A percentile compares a stretch with the other conserved stretches of the same genome.
Conservation (phyloP, 2,888 invertebrate species). For the Diaperis boleti region DNA sequence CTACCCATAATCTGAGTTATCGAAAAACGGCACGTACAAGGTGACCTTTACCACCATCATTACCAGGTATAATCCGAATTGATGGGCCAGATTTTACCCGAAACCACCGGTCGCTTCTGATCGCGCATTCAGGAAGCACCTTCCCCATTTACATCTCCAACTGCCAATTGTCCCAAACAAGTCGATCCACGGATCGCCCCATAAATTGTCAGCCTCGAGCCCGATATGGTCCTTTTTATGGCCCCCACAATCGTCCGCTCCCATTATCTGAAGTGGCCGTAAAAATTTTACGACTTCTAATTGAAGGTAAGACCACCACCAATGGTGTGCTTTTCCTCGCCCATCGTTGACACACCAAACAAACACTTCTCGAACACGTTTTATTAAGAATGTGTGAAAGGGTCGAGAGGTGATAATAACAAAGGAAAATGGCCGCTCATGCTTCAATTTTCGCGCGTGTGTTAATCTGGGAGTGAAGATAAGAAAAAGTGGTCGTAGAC, state of each 20-base stretch:
- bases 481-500: background rate
- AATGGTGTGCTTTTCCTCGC: conserved; percentile 15
- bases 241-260: conserved; percentile 8
- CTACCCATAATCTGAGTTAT: no score
- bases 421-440: conserved; percentile 19
- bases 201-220: conserved; percentile 1
- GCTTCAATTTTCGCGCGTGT: conserved; percentile 19
- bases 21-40: no score
- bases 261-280: conserved; percentile 29
- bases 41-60: no score
- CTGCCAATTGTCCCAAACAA: conserved; percentile 12
- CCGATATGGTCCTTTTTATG: background rate
- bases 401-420: conserved; percentile 12
- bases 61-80: no score
- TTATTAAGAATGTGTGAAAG: conserved; percentile 12
- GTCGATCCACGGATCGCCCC: background rate
- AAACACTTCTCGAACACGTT: conserved; percentile 11
- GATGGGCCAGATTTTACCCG: no score
- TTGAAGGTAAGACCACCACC: conserved; percentile 20
- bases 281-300: conserved; percentile 29
- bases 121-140: conserved; percentile 10
- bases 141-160: background rate
- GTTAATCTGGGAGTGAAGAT: conserved; percentile 2
- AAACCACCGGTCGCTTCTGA: no score
- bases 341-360: conserved; percentile 17